Conservation (phyloP, 2,113 vertebrate species). For the Nothoprocta perdicaria region DNA sequence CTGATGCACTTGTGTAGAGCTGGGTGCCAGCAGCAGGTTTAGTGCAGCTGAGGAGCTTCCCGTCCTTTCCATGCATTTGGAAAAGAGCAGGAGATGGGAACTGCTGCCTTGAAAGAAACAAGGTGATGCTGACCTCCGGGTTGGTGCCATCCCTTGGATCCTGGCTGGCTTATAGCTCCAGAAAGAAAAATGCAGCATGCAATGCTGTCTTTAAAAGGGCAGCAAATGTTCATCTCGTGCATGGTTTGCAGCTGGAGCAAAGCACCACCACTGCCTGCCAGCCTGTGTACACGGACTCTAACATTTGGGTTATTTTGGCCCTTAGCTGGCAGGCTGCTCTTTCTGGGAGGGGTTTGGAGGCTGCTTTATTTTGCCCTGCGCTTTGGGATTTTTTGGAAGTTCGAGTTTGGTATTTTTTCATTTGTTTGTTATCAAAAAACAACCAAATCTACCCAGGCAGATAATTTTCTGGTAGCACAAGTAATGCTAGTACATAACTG, state of each 20-base stretch:
- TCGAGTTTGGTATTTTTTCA: no score
- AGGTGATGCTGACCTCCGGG: background rate
- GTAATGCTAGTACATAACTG: accelerated
- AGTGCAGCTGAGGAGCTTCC: background rate
- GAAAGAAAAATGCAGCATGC: background rate
- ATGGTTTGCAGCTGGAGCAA: accelerated
- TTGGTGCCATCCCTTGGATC: background rate
- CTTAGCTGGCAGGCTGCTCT: background rate
- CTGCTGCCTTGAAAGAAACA: background rate
- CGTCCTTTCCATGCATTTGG: background rate
- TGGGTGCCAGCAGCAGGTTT: background rate
- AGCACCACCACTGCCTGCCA: background rate
- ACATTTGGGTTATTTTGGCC: accelerated
- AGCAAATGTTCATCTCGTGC: accelerated
- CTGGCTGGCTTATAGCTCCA: background rate
- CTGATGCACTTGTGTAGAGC: background rate
- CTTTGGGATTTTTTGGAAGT: background rate
- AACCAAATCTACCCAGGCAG: no score
- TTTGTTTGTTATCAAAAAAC: background rate
- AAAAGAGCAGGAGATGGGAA: background rate
- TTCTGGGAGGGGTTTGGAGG: background rate
- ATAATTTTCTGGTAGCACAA: background rate
- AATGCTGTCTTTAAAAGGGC: background rate
- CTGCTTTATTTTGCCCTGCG: background rate
- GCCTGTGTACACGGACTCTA: accelerated